Evolutionary conservation across 2,797 vertebrate species (phyloP), one percentile per base, ranked within the genome.

Genomic region (Antennarius maculatus): DNA sequence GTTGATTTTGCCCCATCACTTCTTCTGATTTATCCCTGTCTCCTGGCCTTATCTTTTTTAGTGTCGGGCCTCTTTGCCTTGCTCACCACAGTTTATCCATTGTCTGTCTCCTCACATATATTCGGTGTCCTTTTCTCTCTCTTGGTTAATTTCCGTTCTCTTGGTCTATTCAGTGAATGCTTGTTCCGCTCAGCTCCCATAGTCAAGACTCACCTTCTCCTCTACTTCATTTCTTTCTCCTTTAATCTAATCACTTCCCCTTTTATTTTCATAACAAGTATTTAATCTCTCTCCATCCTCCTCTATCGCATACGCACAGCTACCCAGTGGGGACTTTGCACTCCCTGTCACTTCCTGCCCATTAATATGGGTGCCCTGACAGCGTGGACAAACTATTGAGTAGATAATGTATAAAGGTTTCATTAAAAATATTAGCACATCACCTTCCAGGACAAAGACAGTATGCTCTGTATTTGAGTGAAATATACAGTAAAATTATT

Each of bases 331-430:
- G 82, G 81, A 87, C 84, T 86, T 76, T 81, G 66, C 84, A 78
- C 86, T 71, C 76, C 76, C 82, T 74, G 62, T 91, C 85, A 89
- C 88, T 89, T 92, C 83, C 89, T 87, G 84, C 77, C 79, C 85
- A 88, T 92, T 92, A 81, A 89, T 91, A 91, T 74, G 67, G 57
- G 50, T 66, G 74, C 74, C 54, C 71, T 83, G 84, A 88, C 86
- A 87, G 83, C 60, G 46, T 60, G 85, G 88, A 77, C 84, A 83
- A 80, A 88, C 80, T 52, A 71, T 71, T 80, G 80, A 89, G 88
- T 92, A 91, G 86, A 88, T 88, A 82, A 92, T 89, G 76, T 77
- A 66, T 77, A 74, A 82, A 88, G 88, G 77, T 77, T 84, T 91
- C 91, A 91, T 90, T 88, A 83, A 90, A 91, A 80, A 80, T 79